Conservation (phyloP, 2,797 vertebrate genomes). For the Pseudochaenichthys georgianus region DNA sequence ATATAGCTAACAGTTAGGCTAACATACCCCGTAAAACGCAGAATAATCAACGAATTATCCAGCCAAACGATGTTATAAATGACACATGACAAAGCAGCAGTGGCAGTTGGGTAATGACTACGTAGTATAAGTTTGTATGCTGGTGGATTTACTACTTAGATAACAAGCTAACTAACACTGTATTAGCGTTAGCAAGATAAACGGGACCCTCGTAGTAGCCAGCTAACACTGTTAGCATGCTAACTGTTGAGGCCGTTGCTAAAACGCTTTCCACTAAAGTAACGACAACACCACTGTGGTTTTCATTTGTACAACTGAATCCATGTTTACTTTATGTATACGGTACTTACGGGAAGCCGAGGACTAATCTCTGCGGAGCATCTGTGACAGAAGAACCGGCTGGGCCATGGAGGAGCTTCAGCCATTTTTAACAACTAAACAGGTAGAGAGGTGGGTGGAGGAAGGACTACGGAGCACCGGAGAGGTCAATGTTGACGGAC, state of each 20-base stretch:
- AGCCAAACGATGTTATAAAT: neutral
- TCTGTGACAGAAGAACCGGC: conserved; percentile 96
- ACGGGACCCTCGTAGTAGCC: conserved; percentile 9
- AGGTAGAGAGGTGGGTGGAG: conserved; percentile 47
- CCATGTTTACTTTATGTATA: neutral
- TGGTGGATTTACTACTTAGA: conserved; percentile 11
- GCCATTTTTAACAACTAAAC: conserved; percentile 89
- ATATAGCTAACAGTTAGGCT: conserved; percentile 6
- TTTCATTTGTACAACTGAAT: neutral
- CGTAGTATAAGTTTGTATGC: neutral
- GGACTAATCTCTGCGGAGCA: conserved; percentile 95
- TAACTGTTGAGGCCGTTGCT: conserved; percentile 32
- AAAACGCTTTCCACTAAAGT: neutral
- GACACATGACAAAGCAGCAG: fast-evolving
- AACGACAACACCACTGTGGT: neutral
- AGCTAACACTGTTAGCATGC: conserved; percentile 68
- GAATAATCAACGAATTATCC: fast-evolving
- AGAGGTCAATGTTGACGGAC: conserved; percentile 65
- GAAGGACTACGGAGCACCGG: conserved; percentile 67
- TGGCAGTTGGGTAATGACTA: neutral
- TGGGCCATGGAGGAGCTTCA: conserved; percentile 92
- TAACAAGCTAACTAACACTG: conserved; percentile 33
- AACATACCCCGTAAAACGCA: neutral
- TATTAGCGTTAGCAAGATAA: conserved; percentile 37
- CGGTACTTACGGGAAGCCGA: conserved; percentile 90